These are phyloP conservation scores for Tromatobia lineatoria DNA, from an alignment of 2,888 invertebrate species.

Conservation along the genomic window DNA sequence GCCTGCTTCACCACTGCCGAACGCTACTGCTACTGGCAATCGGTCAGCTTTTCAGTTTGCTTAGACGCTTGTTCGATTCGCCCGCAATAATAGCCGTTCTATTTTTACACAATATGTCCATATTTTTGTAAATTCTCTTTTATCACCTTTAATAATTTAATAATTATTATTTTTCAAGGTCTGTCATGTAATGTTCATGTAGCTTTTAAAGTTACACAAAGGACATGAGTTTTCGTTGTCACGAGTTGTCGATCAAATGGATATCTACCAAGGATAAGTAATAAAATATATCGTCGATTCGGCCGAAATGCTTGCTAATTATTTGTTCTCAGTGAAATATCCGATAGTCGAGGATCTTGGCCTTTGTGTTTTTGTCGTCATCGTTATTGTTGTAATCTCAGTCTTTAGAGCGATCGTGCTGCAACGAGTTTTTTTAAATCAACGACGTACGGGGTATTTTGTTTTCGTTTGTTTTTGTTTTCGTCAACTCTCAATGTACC, in stretches of 20 bases:
- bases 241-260: no score
- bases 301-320: not conserved
- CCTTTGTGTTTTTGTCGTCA: no score
- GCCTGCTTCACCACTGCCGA: constrained; percentile 31
- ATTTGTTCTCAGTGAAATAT: not conserved
- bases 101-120: constrained; percentile 2
- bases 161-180: no score
- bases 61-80: constrained; percentile 25
- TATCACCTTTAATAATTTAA: not conserved
- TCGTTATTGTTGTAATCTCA: not conserved
- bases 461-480: not conserved
- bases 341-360: not conserved
- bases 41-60: constrained; percentile 4
- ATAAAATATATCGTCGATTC: not conserved
- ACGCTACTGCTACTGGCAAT: constrained; percentile 44
- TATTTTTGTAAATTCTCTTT: not conserved
- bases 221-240: no score
- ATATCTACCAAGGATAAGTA: no score
- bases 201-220: not conserved
- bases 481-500: not conserved
- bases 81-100: constrained; percentile 10
- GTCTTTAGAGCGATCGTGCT: not conserved
- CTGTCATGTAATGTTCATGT: no score
- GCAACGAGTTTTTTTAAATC: not conserved
- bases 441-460: not conserved